Base-by-base conservation (phyloP, 2,888 invertebrate species). In the Fragum fragum region DNA sequence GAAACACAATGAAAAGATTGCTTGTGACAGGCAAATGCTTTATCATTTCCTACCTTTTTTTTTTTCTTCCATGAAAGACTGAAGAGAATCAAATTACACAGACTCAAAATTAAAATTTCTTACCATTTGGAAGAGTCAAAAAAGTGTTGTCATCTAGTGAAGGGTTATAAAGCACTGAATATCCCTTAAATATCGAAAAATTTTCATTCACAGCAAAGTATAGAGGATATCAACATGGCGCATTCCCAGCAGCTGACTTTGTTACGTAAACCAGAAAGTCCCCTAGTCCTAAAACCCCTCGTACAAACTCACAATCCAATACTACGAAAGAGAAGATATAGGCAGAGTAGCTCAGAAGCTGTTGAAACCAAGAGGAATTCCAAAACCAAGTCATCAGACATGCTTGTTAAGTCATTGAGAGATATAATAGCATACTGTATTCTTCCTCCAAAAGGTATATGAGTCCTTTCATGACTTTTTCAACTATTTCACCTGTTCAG, bases 211-310 rank as follows among this genome's bases (percentile, higher is more conserved):
- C 81, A 92, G 92, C 86, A 88, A 70, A 87, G 88, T 32, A 73
- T 91, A 66, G 89, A 88, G 26, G 92, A 92, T 57, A 88, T 91
- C 1, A 90, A 92, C 63, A 73, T 90, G 26, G 91, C 89, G 1
- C 92, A 93, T 74, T 90, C 91, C 9, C 86, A 89, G 63, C 90
- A 92, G 52, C 86, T 93, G 71, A 93, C 92, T 7, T 82, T 87
- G 32, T 80, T 93, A 86, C 81, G 93, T 23, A 85, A 90, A 73
- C 90, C 90, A 0, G 92, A 92, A 28, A 86, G 83, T 29, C 85
- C 86, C 1, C 72, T 93, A 18, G 90, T 87, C 14, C 85, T 93
- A 14, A 93, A 93, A 78, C 90, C 93, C 16, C 79, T 93, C 0
- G 70, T 74, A 21, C 81, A 89, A 52, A 88, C 90, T 32, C 89